phyloP scores from a whole-genome alignment of 2,113 vertebrate genomes.

The Manacus vitellinus region DNA sequence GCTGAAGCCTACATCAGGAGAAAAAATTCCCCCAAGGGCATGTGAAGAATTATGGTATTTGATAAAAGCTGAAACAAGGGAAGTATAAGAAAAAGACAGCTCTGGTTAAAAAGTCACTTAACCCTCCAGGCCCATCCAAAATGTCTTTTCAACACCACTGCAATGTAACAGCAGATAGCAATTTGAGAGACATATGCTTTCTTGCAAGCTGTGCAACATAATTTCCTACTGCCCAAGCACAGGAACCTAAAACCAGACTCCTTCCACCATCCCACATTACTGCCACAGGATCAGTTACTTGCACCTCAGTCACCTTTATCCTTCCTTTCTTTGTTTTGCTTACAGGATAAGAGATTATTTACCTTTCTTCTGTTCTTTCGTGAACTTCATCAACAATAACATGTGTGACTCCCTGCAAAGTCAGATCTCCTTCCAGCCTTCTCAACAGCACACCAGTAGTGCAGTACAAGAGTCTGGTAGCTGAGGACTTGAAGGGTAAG shows the following conservation, averaged over 20 bases:
- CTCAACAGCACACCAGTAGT: conserved; percentile 92
- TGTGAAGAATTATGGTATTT: background rate
- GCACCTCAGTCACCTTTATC: background rate
- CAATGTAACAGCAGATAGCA: background rate
- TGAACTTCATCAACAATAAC: conserved; percentile 97
- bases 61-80: background rate
- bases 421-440: conserved; percentile 87
- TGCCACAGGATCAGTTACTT: background rate
- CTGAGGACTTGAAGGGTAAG: conserved; percentile 78
- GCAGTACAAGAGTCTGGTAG: conserved; percentile 93
- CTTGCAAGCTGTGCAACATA: background rate
- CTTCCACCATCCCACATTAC: background rate
- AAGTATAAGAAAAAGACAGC: background rate
- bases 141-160: background rate
- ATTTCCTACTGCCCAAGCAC: background rate
- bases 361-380: conserved; percentile 97
- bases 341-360: background rate
- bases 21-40: background rate
- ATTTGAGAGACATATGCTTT: background rate
- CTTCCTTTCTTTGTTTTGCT: background rate
- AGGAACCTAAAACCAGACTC: background rate
- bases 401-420: conserved; percentile 86
- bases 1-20: background rate
- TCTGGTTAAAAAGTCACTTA: background rate
- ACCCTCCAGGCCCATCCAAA: background rate